Conservation (phyloP, 2,888 invertebrate species). For the Callyntrura sp. region DNA sequence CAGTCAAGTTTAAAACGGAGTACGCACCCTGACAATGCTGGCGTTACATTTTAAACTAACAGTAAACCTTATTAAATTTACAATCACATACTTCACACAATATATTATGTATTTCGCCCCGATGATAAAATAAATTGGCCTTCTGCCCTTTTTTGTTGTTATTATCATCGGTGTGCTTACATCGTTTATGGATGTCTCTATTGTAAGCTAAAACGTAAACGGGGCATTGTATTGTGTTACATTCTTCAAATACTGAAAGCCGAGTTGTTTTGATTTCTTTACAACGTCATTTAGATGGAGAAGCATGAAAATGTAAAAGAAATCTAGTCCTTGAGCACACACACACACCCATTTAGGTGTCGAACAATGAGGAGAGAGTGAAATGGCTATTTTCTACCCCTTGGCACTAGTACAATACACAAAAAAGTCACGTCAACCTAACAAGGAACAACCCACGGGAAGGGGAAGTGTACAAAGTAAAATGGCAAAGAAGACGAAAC, state of each 20-base stretch:
- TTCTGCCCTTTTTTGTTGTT: constrained; percentile 54
- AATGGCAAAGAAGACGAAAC: background rate
- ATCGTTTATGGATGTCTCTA: constrained; percentile 40
- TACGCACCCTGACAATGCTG: background rate
- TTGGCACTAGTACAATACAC: constrained; percentile 62
- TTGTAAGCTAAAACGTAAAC: background rate
- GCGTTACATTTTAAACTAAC: background rate
- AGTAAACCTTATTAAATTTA: background rate
- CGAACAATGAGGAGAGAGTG: constrained; percentile 50
- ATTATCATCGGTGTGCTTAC: constrained; percentile 48
- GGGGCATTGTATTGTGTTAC: background rate
- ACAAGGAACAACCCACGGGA: constrained; percentile 27
- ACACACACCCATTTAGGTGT: constrained; percentile 61
- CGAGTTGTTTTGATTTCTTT: constrained; percentile 2
- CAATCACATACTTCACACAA: background rate
- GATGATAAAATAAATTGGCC: constrained; percentile 64
- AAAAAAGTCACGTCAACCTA: constrained; percentile 60
- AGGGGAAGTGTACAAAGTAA: constrained; percentile 27
- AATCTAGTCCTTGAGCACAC: constrained; percentile 64
- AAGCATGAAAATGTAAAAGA: constrained; percentile 16
- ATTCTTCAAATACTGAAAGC: background rate
- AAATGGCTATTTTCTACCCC: constrained; percentile 72
- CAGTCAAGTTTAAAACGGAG: background rate
- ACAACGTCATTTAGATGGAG: constrained; percentile 35
- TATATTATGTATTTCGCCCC: background rate